Percentiles rank a stretch among this genome's conserved stretches.
These are phyloP conservation scores for Chymomyza fuscimana DNA, from an alignment of 2,888 invertebrate species.

Conservation along the genomic window DNA sequence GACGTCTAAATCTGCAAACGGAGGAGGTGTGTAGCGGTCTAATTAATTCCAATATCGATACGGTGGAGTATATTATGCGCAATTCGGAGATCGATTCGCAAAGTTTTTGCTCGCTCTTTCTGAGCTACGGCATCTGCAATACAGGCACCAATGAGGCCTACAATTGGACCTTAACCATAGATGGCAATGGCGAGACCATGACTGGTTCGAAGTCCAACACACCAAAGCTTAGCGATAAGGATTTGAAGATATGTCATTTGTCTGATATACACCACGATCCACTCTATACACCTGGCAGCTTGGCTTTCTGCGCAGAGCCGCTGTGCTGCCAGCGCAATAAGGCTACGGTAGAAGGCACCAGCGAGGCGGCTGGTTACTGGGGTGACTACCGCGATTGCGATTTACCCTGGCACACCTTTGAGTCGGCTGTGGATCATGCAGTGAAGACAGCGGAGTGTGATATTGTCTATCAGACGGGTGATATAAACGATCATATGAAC, in stretches of 20 bases:
- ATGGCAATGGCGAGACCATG: constrained; percentile 31
- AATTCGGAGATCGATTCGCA: constrained; percentile 79
- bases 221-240: constrained; percentile 46
- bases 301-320: constrained; percentile 87
- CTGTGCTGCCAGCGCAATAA: constrained; percentile 85
- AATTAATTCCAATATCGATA: constrained; percentile 83
- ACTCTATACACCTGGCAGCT: constrained; percentile 84
- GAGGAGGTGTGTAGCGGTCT: constrained; percentile 84
- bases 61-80: constrained; percentile 83
- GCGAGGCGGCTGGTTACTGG: constrained; percentile 86
- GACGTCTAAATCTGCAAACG: constrained; percentile 82
- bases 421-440: constrained; percentile 84
- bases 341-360: constrained; percentile 46
- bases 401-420: constrained; percentile 85
- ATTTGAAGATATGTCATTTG: constrained; percentile 74
- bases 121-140: constrained; percentile 71
- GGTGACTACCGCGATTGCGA: constrained; percentile 91
- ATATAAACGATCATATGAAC: constrained; percentile 91
- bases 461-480: constrained; percentile 91
- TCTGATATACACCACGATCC: constrained; percentile 88
- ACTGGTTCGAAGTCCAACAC: constrained; percentile 65
- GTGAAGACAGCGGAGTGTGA: constrained; percentile 83
- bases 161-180: constrained; percentile 69
- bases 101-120: constrained; percentile 77
- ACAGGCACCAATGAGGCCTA: constrained; percentile 52